Evolutionary conservation across 2,113 vertebrate genomes (phyloP), one percentile per base, ranked within the genome.

Genomic region (Nannospalax galili): DNA sequence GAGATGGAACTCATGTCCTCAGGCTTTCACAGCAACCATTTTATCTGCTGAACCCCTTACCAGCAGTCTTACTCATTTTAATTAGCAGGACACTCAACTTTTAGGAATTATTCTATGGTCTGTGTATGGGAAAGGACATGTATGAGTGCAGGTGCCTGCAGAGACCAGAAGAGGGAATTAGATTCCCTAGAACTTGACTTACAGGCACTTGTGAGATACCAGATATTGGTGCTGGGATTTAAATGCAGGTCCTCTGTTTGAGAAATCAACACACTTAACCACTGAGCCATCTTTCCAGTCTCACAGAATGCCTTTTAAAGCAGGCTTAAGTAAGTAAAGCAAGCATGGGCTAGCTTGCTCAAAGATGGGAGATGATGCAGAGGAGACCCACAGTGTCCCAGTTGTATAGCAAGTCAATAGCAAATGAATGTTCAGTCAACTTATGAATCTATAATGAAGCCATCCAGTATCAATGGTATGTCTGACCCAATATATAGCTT

Each of bases 221-320:
- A 52, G 48, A 35, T 45, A 9, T 32, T 10, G 40, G 10, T 65
- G 16, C 60, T 19, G 6, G 40, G 20, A 84, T 42, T 22, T 64
- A 26, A 42, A 82, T 24, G 10, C 7, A 40, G 40, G 26, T 64
- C 24, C 42, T 40, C 80, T 82, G 28, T 30, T 32, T 35, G 30
- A 78, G 75, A 15, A 52, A 4, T 78, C 7, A 32, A 26, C 30
- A 16, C 30, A 42, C 37, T 64, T 32, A 30, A 20, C 35, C 32
- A 26, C 60, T 82, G 80, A 32, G 6, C 14, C 80, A 42, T 64
- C 37, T 84, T 60, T 65, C 40, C 16, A 45, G 37, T 28, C 60
- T 26, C 60, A 32, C 9, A 62, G 58, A 85, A 96, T 75, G 45
- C 42, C 74, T 90, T 94, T 79, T 48, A 92, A 87, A 95, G 42